These are phyloP conservation scores for Myotis findleyi DNA, from an alignment of 2,797 vertebrate genomes.

Conservation along the genomic window DNA sequence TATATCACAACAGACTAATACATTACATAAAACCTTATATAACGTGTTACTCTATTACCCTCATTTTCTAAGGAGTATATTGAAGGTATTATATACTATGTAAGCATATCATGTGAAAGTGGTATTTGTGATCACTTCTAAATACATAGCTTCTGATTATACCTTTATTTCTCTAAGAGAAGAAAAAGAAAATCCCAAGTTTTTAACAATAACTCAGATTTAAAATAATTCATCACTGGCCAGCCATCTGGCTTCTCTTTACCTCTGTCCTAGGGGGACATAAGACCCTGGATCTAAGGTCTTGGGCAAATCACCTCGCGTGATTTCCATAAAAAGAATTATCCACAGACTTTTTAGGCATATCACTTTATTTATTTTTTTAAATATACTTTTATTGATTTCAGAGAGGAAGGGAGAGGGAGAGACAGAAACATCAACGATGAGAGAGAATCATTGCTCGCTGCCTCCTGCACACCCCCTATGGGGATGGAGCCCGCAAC, in stretches of 20 bases:
- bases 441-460: too few species aligned
- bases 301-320: neutral
- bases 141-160: neutral
- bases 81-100: neutral
- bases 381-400: too few species aligned
- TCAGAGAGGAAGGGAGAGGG: too few species aligned
- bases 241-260: neutral
- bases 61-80: neutral
- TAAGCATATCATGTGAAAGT: neutral
- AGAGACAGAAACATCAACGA: too few species aligned
- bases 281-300: neutral
- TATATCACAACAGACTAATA: neutral
- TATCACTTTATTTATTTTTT: too few species aligned
- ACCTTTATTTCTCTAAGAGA: neutral
- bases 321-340: neutral
- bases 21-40: neutral
- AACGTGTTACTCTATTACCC: slow-evolving; percentile 4
- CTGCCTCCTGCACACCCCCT: too few species aligned
- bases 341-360: neutral
- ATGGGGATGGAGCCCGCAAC: too few species aligned
- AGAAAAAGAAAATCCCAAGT: neutral
- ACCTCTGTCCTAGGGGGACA: neutral
- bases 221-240: neutral
- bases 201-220: slow-evolving; percentile 25
- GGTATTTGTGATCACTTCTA: neutral